These are phyloP conservation scores for Macropus fuliginosus DNA, from an alignment of 2,797 vertebrate genomes.

Conservation along the genomic window DNA sequence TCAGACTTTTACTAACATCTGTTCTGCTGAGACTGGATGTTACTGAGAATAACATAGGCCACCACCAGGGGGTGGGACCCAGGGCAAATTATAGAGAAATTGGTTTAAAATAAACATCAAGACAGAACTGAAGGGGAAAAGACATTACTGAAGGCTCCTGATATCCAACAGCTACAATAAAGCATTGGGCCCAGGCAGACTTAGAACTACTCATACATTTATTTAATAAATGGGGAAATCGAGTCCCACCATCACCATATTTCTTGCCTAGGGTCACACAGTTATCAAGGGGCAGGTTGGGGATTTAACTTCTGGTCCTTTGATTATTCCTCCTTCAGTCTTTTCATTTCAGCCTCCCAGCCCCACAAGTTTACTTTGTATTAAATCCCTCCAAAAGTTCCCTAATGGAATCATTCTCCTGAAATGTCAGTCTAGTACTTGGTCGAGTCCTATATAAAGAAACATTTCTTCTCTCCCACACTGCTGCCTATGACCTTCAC, in stretches of 20 bases:
- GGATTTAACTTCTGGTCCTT: neutral
- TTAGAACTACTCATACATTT: neutral
- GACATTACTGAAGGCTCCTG: neutral
- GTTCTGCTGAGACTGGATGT: conserved; percentile 10
- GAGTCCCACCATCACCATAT: neutral
- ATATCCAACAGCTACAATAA: neutral
- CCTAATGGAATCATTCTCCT: conserved; percentile 71
- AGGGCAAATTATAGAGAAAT: neutral
- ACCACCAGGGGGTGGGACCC: neutral
- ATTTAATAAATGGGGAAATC: neutral
- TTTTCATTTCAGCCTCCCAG: neutral
- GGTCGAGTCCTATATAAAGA: conserved; percentile 71
- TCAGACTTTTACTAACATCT: conserved; percentile 16
- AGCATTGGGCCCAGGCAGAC: neutral
- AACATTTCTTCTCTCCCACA: conserved; percentile 65
- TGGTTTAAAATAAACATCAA: conserved; percentile 26
- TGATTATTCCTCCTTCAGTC: neutral
- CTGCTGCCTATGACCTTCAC: conserved; percentile 80
- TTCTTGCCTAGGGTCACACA: neutral
- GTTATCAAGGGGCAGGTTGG: neutral
- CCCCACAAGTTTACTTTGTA: neutral
- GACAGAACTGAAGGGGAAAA: conserved; percentile 1
- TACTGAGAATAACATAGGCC: conserved; percentile 10
- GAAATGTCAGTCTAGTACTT: conserved; percentile 63
- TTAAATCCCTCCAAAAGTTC: conserved; percentile 2